Base-by-base conservation (phyloP, 1,140 invertebrate species). In the Calephelis nemesis region DNA sequence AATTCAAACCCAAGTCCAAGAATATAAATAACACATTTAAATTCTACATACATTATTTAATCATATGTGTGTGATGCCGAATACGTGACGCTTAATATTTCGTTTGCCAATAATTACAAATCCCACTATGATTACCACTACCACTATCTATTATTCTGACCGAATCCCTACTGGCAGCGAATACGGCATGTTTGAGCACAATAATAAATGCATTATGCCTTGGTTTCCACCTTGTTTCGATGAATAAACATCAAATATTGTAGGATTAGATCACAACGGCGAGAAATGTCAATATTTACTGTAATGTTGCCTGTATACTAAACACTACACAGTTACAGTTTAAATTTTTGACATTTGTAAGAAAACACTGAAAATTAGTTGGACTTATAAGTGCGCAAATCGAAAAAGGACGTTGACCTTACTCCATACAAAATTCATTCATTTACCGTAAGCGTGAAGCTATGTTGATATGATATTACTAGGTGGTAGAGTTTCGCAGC, bases 161-260 rank as follows among this genome's bases (percentile, higher is more conserved):
- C 52, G 19, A 54, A 54, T 54, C 52, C 52, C 52, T 19, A 19
- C 52, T 19, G 52, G 9, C 15, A 54, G 52, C 52, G 19, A 54
- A 54, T 13, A 19, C 52, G 52, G 9, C 11, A 54, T 54, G 52
- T 54, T 52, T 52, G 49, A 52, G 15, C 49, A 54, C 15, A 54
- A 54, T 54, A 54, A 54, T 54, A 54, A 54, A 39, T 58, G 52
- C 15, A 58, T 58, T 58, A 58, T 58, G 30, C 52, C 30, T 3
- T 10, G 9, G 52, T 30, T 58, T 15, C 52, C 52, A 58, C 30
- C 19, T 30, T 39, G 52, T 58, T 58, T 39, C 15, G 52, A 39
- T 12, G 52, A 58, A 9, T 58, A 15, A 30, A 58, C 52, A 12
- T 15, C 19, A 58, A 58, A 58, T 58, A 58, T 58, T 39, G 52